phyloP scores from a whole-genome alignment of 2,797 vertebrate species.

The Pygocentrus nattereri region DNA sequence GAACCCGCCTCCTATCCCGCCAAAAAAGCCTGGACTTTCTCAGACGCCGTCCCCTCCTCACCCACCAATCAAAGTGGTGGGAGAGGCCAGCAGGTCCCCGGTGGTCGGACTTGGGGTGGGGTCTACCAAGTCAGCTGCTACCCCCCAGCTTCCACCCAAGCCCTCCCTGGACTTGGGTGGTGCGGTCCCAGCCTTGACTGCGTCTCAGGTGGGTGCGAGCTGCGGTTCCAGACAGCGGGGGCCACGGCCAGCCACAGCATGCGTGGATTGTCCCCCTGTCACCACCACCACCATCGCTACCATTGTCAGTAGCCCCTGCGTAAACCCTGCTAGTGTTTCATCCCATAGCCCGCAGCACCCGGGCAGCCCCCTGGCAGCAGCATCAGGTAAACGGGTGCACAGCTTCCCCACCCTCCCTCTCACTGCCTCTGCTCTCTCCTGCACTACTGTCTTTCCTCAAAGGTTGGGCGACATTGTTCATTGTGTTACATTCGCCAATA shows the following conservation, averaged over 20 bases:
- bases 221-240: conserved; percentile 74
- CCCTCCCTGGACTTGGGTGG: conserved; percentile 94
- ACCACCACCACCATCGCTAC: conserved; percentile 84
- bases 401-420: conserved; percentile 68
- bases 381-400: conserved; percentile 98
- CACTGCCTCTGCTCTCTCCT: conserved; percentile 73
- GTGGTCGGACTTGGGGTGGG: conserved; percentile 83
- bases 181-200: conserved; percentile 93
- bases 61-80: conserved; percentile 89
- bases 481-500: too few relatives aligned
- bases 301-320: conserved; percentile 88
- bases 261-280: conserved; percentile 91
- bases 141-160: conserved; percentile 98
- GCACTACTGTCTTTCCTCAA: conserved; percentile 64
- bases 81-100: conserved; percentile 88
- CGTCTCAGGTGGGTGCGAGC: conserved; percentile 98
- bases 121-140: conserved; percentile 83
- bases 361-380: conserved; percentile 99
- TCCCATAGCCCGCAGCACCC: conserved; percentile 91
- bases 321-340: conserved; percentile 93
- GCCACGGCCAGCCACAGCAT: conserved; percentile 91
- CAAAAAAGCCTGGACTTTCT: conserved; percentile 98
- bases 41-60: conserved; percentile 95
- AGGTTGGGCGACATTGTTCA: neutral
- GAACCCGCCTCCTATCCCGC: conserved; percentile 97